Base-by-base conservation (phyloP, 2,797 vertebrate species). In the Adelosebastes latens region DNA sequence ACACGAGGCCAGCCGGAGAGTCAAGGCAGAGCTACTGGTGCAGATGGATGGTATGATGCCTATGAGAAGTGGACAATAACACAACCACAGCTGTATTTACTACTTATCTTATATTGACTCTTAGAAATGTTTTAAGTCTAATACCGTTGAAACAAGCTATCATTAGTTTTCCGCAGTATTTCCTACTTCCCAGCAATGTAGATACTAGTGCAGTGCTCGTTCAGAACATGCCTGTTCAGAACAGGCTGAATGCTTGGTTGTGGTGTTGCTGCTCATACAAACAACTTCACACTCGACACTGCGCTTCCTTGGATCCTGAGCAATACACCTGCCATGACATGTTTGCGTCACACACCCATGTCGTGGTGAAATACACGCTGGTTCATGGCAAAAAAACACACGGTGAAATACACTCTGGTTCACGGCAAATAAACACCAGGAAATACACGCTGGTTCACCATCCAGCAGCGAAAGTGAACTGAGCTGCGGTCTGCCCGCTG, bases 11-110 rank as follows among this genome's bases (percentile, higher is more conserved):
- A 99, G 99, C 86, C 93, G 98, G 49, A 96, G 99, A 67, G 98
- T 99, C 83, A 99, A 99, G 89, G 96, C 99, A 5, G 99, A 99
- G 81, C 96, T 99, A 4, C 96, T 99, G 5, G 97, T 99, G 89
- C 99, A 99, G 27, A 99, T 99, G 99, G 99, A 99, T 36, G 99
- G 99, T 99, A 97, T 53, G 8, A 36, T 5, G 4, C 5, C n/a
- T 59, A 3, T 24, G 6, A 79, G 2, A 49, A 49, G 18, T 49
- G 46, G 8, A 66, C 20, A 13, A 14, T 13, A 27, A 71, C 31
- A 20, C 3, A n/a, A 20, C 12, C 20, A 20, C n/a, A n/a, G 1
- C 7, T 53, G 7, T 25, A 55, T 31, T 63, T 22, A 13, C 10
- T 12, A 32, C 20, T 42, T 12, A 72, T 61, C 16, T 34, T 27